Conservation (phyloP, 2,113 vertebrate genomes). For the Labrus mixtus region DNA sequence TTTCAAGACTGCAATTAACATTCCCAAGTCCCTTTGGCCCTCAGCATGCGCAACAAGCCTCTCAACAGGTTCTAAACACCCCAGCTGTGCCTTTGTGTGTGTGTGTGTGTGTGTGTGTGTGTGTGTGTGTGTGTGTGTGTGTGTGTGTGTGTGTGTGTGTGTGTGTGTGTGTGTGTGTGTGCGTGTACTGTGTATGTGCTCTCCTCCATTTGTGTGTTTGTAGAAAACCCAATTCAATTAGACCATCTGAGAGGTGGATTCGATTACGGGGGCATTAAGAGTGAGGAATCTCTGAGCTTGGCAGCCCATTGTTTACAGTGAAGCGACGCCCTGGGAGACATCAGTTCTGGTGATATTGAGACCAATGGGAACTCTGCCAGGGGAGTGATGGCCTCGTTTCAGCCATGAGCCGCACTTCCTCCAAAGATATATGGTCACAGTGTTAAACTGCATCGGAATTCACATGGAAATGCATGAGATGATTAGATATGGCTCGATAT, state of each 20-base stretch:
- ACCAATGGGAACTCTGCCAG: constrained; percentile 52
- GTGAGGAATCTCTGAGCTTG: constrained; percentile 57
- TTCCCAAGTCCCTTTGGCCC: constrained; percentile 38
- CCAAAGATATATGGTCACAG: constrained; percentile 43
- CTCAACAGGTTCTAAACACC: constrained; percentile 52
- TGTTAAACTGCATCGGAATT: constrained; percentile 28
- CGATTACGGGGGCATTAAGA: constrained; percentile 60
- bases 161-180: too few species aligned
- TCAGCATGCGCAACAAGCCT: constrained; percentile 32
- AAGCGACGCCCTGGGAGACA: constrained; percentile 50
- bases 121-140: too few species aligned
- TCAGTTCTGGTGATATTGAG: constrained; percentile 58
- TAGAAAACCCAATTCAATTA: constrained; percentile 68
- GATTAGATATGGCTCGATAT: constrained; percentile 36
- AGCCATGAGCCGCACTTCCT: constrained; percentile 30
- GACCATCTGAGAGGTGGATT: constrained; percentile 56
- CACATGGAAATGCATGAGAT: constrained; percentile 8
- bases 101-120: not conserved
- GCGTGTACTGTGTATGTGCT: too few species aligned
- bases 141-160: too few species aligned
- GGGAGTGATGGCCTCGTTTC: constrained; percentile 36
- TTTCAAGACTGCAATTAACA: constrained; percentile 52
- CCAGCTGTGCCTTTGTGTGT: constrained; percentile 28
- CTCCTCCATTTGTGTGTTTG: constrained; percentile 17
- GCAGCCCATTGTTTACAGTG: constrained; percentile 64